A percentile compares a stretch with the other conserved stretches of the same genome.
phyloP scores from a whole-genome alignment of 2,797 vertebrate genomes.

The Danio choprae region DNA sequence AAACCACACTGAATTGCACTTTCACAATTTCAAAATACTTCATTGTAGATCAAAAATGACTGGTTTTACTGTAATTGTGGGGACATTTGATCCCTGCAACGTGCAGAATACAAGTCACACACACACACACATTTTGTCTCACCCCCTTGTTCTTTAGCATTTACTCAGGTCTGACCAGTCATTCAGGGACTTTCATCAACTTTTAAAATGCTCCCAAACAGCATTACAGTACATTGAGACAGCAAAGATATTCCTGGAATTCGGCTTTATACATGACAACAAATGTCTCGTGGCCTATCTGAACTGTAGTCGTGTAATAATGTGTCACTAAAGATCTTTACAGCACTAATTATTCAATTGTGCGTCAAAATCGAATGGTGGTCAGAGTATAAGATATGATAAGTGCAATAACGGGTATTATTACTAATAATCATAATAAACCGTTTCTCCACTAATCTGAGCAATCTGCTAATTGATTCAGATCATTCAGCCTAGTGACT shows the following conservation, averaged over 20 bases:
- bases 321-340: neutral
- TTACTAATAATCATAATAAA: neutral
- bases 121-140: neutral
- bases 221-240: constrained; percentile 66
- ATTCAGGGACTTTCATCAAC: constrained; percentile 67
- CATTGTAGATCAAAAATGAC: too few species aligned
- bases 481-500: neutral
- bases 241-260: constrained; percentile 55
- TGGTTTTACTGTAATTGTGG: too few species aligned
- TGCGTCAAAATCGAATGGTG: neutral
- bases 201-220: constrained; percentile 77
- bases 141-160: constrained; percentile 56
- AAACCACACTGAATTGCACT: too few species aligned
- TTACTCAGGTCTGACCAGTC: constrained; percentile 76
- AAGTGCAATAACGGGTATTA: neutral
- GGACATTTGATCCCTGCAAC: too few species aligned
- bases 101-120: too few species aligned
- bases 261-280: neutral
- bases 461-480: constrained; percentile 64
- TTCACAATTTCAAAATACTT: too few species aligned
- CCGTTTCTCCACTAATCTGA: neutral
- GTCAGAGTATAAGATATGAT: neutral
- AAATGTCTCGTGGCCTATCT: neutral
- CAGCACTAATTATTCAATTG: neutral
- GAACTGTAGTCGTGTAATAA: too few species aligned